These are phyloP conservation scores for Parapristionchus giblindavisi DNA, from an alignment of 2,888 invertebrate genomes.

Conservation along the genomic window DNA sequence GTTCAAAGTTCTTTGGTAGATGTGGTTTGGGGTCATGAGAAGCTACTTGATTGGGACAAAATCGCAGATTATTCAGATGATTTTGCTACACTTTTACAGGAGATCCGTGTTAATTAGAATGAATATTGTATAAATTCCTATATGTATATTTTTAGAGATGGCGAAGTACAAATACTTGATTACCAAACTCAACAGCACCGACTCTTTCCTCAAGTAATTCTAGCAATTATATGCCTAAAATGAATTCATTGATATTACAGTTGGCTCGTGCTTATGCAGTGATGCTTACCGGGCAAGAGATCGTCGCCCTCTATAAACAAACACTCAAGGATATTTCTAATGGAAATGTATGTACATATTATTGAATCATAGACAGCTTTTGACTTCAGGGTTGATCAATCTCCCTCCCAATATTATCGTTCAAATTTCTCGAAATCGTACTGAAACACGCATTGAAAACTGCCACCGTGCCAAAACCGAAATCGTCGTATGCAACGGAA, in stretches of 20 bases:
- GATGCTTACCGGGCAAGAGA: conserved; percentile 73
- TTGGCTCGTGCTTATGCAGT: conserved; percentile 81
- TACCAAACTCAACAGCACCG: conserved; percentile 94
- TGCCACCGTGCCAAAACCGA: too few relatives aligned
- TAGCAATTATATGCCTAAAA: neutral
- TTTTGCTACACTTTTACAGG: neutral
- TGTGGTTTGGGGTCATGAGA: neutral
- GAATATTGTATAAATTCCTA: neutral
- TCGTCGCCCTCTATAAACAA: conserved; percentile 49
- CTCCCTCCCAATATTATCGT: too few relatives aligned
- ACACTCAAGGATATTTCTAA: neutral
- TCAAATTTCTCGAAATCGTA: too few relatives aligned
- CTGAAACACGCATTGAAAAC: neutral
- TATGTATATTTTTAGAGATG: neutral
- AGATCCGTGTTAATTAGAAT: too few relatives aligned
- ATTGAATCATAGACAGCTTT: too few relatives aligned
- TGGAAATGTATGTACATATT: too few relatives aligned
- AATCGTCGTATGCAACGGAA: neutral
- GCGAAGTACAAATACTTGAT: conserved; percentile 88
- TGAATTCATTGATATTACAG: conserved; percentile 33
- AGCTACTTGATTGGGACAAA: too few relatives aligned
- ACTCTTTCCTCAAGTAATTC: conserved; percentile 80
- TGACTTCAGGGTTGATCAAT: too few relatives aligned
- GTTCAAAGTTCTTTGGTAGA: neutral
- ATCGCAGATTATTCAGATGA: neutral